phyloP scores from a whole-genome alignment of 2,113 vertebrate species.

The Brachyhypopomus occidentalis region DNA sequence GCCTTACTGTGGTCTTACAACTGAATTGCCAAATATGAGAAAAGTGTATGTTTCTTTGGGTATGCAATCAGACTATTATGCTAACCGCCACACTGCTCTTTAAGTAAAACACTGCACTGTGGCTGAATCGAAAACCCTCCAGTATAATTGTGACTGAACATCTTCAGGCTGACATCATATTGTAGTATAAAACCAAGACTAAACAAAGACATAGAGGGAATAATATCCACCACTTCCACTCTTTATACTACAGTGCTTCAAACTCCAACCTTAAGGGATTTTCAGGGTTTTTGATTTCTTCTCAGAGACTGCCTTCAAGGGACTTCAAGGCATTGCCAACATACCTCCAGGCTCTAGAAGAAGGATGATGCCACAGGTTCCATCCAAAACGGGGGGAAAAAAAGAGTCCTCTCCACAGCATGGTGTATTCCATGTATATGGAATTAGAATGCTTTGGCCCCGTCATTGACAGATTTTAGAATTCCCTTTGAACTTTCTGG shows the following conservation, averaged over 20 bases:
- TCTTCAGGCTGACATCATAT: neutral
- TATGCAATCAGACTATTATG: neutral
- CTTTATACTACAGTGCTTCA: constrained; percentile 5
- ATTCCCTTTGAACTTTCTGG: constrained; percentile 56
- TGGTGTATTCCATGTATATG: constrained; percentile 13
- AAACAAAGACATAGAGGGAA: neutral
- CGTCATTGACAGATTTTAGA: constrained; percentile 52
- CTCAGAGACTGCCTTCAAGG: constrained; percentile 10
- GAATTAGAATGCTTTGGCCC: constrained; percentile 45
- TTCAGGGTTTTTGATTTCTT: constrained; percentile 44
- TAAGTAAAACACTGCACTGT: neutral
- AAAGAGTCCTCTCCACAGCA: constrained; percentile 21
- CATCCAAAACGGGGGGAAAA: constrained; percentile 11
- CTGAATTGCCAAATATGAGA: neutral
- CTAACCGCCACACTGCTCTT: neutral
- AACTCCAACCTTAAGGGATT: constrained; percentile 37
- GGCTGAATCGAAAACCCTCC: neutral
- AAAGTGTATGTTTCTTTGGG: neutral
- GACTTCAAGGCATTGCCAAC: constrained; percentile 36
- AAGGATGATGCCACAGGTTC: neutral
- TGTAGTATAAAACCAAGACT: constrained; percentile 3
- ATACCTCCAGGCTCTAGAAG: constrained; percentile 26
- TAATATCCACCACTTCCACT: constrained; percentile 18
- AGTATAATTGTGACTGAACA: neutral
- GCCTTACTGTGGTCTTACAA: neutral